phyloP scores from a whole-genome alignment of 2,888 invertebrate species.

The Azorinus chamasolen region DNA sequence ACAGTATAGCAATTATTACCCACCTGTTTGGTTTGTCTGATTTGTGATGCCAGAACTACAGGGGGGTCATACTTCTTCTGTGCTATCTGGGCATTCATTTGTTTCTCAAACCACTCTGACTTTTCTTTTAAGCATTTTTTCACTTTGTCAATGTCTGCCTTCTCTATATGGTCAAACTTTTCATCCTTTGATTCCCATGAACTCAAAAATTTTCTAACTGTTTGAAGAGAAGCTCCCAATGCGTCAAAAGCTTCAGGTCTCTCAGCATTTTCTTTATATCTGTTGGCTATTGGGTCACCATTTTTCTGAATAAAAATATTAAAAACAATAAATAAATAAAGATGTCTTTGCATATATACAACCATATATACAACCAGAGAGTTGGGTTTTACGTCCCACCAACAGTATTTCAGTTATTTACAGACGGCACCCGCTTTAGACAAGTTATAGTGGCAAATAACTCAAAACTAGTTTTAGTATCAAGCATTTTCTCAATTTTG shows the following conservation, averaged over 20 bases:
- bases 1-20: no score
- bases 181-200: constrained; percentile 84
- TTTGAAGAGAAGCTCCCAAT: constrained; percentile 92
- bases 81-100: constrained; percentile 90
- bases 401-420: no score
- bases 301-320: constrained; percentile 89
- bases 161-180: constrained; percentile 90
- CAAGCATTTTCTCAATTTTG: no score
- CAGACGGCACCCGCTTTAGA: no score
- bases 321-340: no score
- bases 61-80: constrained; percentile 91
- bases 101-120: constrained; percentile 93
- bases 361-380: no score
- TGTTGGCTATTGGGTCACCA: constrained; percentile 96
- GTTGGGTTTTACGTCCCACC: no score
- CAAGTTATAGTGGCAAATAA: no score
- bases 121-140: constrained; percentile 90
- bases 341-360: no score
- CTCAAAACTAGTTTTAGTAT: no score
- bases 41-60: constrained; percentile 91
- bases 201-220: constrained; percentile 92
- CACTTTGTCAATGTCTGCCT: constrained; percentile 91
- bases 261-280: constrained; percentile 93
- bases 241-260: constrained; percentile 94
- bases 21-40: constrained; percentile 92